A percentile compares a stretch with the other conserved stretches of the same genome.
phyloP scores from a whole-genome alignment of 2,888 invertebrate genomes.

The Congeria kusceri region DNA sequence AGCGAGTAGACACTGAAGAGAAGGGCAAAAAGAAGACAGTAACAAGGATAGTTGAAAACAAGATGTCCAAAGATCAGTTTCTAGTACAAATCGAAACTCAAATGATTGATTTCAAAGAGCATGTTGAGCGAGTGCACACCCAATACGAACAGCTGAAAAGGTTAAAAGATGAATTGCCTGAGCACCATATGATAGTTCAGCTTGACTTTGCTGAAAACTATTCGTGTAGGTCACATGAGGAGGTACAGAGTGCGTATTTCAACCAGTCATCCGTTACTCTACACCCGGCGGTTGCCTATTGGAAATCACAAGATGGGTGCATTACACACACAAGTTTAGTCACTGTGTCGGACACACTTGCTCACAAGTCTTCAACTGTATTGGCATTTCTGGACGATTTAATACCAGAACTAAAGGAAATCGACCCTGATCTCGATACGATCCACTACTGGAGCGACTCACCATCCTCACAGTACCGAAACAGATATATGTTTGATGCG shows the following conservation, averaged over 20 bases:
- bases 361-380: conserved; percentile 36
- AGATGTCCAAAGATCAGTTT: conserved; percentile 23
- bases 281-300: conserved; percentile 39
- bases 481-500: conserved; percentile 50
- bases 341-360: conserved; percentile 23
- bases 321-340: conserved; percentile 25
- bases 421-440: conserved; percentile 12
- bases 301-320: not conserved
- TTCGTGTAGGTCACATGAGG: conserved; percentile 24
- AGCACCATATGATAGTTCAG: conserved; percentile 39
- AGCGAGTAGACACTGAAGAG: conserved; percentile 42
- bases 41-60: conserved; percentile 42
- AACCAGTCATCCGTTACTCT: conserved; percentile 35
- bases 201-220: conserved; percentile 65
- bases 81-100: conserved; percentile 16
- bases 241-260: conserved; percentile 53
- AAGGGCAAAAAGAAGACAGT: conserved; percentile 35
- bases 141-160: conserved; percentile 31
- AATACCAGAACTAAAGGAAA: conserved; percentile 27
- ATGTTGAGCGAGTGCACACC: conserved; percentile 29
- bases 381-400: conserved; percentile 35
- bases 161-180: conserved; percentile 42
- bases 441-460: conserved; percentile 62
- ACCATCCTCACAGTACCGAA: conserved; percentile 61
- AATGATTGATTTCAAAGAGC: conserved; percentile 29